Evolutionary conservation across 2,888 invertebrate genomes (phyloP), one percentile per base, ranked within the genome.

Genomic region (Erpobdella octoculata): DNA sequence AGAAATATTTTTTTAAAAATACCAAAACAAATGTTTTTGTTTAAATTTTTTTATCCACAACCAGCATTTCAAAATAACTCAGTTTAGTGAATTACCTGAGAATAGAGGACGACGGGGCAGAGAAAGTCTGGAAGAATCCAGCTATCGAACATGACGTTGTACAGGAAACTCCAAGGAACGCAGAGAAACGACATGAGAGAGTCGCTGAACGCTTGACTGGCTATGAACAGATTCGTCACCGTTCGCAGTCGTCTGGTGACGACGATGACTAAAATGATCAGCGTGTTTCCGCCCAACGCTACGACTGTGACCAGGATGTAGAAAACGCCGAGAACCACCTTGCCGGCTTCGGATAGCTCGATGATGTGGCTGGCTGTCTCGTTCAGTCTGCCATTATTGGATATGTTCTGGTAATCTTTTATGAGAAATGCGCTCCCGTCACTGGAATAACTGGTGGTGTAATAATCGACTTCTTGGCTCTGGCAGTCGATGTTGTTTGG

Each of bases 121-220:
- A 93, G 87, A 48, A 88, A 85, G 25, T 86, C 85, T 0, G 92
- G 92, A 80, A 93, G 94, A 0, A 92, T 91, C 93, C 93, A 94
- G 80, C 91, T 89, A 79, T 81, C 88, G 58, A 91, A 85, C 76
- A 93, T 86, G 67, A 91, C 85, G 78, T 89, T 89, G 15, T 92
- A 88, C 35, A 92, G 88, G 79, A 91, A 83, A 88, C 81, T 82
- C 74, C 84, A 82, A 8, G 85, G 85, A 69, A 85, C 83, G 76
- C 84, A 85, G 72, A 85, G 78, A 6, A 83, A 76, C 3, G 83
- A 80, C 79, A 84, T 84, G 61, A 84, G 76, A n/a, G 85, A 78
- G 76, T 85, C 84, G 58, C 82, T 81, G 65, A 80, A 70, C 15
- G 84, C 83, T 33, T 67, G 67, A 74, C 83, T 84, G 18, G 82